Percentiles rank a stretch among this genome's conserved stretches.
These are phyloP conservation scores for Chirona hameri DNA, from an alignment of 2,888 invertebrate species.

Conservation along the genomic window DNA sequence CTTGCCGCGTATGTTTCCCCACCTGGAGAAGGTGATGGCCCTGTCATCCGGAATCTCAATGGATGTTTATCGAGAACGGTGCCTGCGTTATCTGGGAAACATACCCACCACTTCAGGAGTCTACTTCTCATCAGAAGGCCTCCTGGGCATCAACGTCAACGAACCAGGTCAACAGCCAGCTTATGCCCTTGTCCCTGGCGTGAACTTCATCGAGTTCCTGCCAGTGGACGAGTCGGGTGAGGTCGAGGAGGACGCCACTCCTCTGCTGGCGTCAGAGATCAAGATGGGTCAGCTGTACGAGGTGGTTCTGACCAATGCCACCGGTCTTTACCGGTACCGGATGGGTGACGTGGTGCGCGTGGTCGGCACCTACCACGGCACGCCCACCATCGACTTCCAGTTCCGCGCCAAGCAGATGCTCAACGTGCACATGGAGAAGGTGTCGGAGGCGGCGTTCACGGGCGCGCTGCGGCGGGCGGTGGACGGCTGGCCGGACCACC, in stretches of 20 bases:
- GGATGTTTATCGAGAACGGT: not conserved
- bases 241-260: no score
- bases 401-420: no score
- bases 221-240: no score
- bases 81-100: not conserved
- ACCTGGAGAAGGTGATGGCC: not conserved
- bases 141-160: not conserved
- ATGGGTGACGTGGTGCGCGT: slow-evolving; percentile 46
- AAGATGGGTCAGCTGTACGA: slow-evolving; percentile 44
- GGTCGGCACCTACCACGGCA: slow-evolving; percentile 43
- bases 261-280: no score
- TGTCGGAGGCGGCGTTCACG: no score
- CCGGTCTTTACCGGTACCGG: slow-evolving; percentile 45
- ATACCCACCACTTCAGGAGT: not conserved
- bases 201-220: not conserved
- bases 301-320: slow-evolving; percentile 45
- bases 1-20: not conserved
- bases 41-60: not conserved
- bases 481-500: no score
- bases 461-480: no score
- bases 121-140: not conserved
- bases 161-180: not conserved
- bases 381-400: no score
- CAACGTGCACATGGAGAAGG: no score
- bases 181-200: not conserved